phyloP scores from a whole-genome alignment of 2,888 invertebrate species.

The Drosophila maculinotata region DNA sequence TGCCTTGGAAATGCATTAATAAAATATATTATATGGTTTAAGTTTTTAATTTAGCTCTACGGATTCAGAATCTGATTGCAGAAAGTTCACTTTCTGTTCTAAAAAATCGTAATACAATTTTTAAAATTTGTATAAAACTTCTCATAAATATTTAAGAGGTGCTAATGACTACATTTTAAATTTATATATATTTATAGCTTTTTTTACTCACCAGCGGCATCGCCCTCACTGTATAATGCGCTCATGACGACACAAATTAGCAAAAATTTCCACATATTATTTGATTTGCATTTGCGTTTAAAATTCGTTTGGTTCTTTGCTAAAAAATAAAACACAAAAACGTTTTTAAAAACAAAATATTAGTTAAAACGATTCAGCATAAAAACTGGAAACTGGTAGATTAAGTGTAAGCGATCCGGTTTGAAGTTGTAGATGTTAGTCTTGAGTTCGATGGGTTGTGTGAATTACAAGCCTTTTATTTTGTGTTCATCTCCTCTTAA shows the following conservation, averaged over 20 bases:
- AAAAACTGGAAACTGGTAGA: constrained; percentile 53
- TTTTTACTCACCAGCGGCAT: constrained; percentile 67
- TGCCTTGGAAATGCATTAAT: too few relatives aligned
- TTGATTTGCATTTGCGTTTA: constrained; percentile 47
- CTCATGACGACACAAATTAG: constrained; percentile 75
- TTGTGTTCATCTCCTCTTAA: constrained; percentile 1
- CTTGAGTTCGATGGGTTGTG: constrained; percentile 21
- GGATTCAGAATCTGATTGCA: too few relatives aligned
- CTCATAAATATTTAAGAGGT: background rate
- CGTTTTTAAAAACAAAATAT: constrained; percentile 3
- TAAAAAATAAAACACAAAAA: constrained; percentile 25
- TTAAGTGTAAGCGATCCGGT: constrained; percentile 41
- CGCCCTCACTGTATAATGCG: constrained; percentile 65
- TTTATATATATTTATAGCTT: background rate
- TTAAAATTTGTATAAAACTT: background rate
- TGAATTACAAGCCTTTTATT: constrained; percentile 32
- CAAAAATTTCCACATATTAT: constrained; percentile 80
- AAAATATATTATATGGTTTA: too few relatives aligned
- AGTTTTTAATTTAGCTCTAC: too few relatives aligned
- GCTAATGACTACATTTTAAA: background rate
- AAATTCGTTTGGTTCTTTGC: constrained; percentile 37
- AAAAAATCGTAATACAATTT: too few relatives aligned
- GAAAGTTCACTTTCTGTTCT: too few relatives aligned
- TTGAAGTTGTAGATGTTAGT: constrained; percentile 13
- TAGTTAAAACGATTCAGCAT: background rate